Evolutionary conservation across 2,888 invertebrate species (phyloP), one percentile per base, ranked within the genome.

Genomic region (Chalcosyrphus nemorum): DNA sequence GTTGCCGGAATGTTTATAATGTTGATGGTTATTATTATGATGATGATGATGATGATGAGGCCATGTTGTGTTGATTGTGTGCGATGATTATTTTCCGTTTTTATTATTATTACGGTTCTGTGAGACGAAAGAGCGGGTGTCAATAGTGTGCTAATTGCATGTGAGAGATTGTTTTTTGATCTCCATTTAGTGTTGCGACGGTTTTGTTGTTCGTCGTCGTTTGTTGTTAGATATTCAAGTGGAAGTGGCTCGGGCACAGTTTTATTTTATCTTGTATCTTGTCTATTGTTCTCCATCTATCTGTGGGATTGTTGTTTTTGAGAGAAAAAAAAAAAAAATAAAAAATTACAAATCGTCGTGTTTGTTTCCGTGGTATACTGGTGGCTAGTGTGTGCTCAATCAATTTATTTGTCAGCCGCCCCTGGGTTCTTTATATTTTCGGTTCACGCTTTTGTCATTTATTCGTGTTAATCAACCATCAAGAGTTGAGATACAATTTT

Each of bases 81-180:
- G n/a, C n/a, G 70, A 80, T 76, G 70, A 80, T 84, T 84, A 84
- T 84, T 68, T 78, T 84, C 70, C 84, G 74, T 84, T 84, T 45
- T 84, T 84, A 84, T 84, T 84, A 84, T 84, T 84, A 84, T 80
- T 84, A 80, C 78, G 74, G 80, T 84, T 84, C 65, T 80, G 84
- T 70, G 84, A 84, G 84, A 70, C 84, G 84, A 70, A n/a, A 72
- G 80, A 86, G 86, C 84, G 86, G 86, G 87, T 87, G 87, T 86
- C 87, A 87, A 87, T 86, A 84, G 87, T 85, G 87, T 87, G 86
- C 86, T 87, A 87, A 87, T 87, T 87, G 86, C 84, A 86, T 86
- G 81, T 82, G 86, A 86, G 81, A 85, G 86, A 86, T 86, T 87
- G 80, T 86, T 87, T 86, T 24, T 86, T 81, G 85, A 86, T 85